Percentiles rank a stretch among this genome's conserved stretches.
Conservation (phyloP, 2,797 vertebrate species). For the Muscicapa comitata region DNA sequence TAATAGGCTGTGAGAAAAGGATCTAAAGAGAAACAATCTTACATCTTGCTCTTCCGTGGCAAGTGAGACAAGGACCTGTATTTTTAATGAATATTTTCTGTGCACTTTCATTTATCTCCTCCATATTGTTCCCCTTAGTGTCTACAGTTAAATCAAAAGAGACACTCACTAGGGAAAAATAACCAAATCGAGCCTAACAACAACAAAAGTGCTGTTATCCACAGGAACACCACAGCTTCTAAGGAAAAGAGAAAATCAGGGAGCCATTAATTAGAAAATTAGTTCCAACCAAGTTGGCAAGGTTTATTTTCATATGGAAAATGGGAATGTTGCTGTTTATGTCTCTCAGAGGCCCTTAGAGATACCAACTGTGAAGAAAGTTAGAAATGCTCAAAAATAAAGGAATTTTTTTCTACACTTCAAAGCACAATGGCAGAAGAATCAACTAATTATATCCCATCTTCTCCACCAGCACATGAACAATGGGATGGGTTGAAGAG, state of each 20-base stretch:
- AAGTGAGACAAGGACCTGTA: not conserved
- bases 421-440: not conserved
- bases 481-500: not conserved
- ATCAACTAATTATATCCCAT: not conserved
- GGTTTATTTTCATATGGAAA: not conserved
- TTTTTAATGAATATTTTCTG: constrained; percentile 17
- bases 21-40: not conserved
- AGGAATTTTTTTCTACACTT: not conserved
- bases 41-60: not conserved
- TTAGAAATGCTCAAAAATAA: not conserved
- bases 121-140: not conserved
- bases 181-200: not conserved
- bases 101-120: not conserved
- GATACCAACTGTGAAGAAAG: not conserved
- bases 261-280: constrained; percentile 18
- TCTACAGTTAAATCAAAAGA: constrained; percentile 7
- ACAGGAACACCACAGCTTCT: not conserved
- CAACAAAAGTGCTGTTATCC: not conserved
- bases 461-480: not conserved
- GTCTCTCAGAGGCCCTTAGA: not conserved
- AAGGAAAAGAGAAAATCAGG: not conserved
- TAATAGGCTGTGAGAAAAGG: not conserved
- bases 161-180: not conserved
- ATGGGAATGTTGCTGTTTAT: not conserved
- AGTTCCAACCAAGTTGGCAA: not conserved